Conservation (phyloP, 2,888 invertebrate genomes). For the Hypomecis atomaria region DNA sequence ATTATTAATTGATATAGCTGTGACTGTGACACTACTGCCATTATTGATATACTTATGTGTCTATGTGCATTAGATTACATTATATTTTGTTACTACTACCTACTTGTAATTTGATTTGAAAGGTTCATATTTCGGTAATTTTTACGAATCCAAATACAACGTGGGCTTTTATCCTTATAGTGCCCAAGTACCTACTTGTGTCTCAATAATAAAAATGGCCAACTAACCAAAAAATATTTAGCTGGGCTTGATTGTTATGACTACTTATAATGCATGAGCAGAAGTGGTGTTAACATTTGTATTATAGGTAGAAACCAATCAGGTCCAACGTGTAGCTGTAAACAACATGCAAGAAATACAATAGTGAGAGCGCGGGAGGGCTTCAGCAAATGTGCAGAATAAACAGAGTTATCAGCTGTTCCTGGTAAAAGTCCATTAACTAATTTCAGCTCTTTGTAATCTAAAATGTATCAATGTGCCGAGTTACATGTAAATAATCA, state of each 20-base stretch:
- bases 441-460: constrained; percentile 23
- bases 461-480: constrained; percentile 55
- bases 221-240: neutral
- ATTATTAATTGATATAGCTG: no score
- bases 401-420: constrained; percentile 26
- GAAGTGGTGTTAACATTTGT: neutral
- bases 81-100: no score
- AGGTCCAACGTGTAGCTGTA: constrained; percentile 15
- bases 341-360: constrained; percentile 25
- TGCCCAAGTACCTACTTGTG: no score
- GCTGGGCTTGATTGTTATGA: no score
- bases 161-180: no score
- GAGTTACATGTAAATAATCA: constrained; percentile 25
- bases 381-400: constrained; percentile 58
- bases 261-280: no score
- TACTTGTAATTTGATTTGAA: no score
- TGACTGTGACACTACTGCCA: no score
- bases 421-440: constrained; percentile 23
- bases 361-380: constrained; percentile 72
- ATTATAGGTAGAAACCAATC: constrained; percentile 12
- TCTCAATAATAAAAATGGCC: neutral
- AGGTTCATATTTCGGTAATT: no score
- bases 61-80: no score
- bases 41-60: no score
- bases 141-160: no score